phyloP scores from a whole-genome alignment of 2,113 vertebrate species.

The Parotia lawesii region DNA sequence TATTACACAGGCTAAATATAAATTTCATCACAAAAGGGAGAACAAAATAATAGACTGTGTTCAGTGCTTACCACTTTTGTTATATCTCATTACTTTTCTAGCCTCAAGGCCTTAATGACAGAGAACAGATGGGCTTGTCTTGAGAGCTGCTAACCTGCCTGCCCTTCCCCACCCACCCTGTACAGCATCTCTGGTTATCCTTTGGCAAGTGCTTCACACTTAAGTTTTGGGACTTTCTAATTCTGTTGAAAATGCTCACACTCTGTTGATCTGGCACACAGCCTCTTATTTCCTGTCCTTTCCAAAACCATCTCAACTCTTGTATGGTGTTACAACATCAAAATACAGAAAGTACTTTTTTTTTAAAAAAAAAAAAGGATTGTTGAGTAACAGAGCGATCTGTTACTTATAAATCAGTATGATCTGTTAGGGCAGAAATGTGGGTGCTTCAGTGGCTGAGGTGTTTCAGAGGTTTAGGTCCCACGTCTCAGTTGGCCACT shows the following conservation, averaged over 20 bases:
- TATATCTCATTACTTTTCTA: not conserved
- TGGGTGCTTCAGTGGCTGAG: not conserved
- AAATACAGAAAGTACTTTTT: not conserved
- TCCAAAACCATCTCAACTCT: not conserved
- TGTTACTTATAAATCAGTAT: not conserved
- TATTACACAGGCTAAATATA: not conserved
- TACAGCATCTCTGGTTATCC: not conserved
- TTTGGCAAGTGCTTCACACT: not conserved
- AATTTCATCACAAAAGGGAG: not conserved
- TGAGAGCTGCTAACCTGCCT: not conserved
- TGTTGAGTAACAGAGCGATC: not conserved
- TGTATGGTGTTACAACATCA: accelerated
- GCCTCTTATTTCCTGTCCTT: not conserved
- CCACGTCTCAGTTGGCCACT: not conserved
- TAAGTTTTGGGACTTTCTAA: not conserved
- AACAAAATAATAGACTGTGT: not conserved
- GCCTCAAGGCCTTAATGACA: not conserved
- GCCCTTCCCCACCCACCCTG: not conserved
- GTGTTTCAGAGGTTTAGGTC: not conserved
- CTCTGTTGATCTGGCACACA: not conserved
- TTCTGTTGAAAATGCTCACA: not conserved
- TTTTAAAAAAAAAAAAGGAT: not conserved
- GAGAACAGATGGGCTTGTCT: not conserved
- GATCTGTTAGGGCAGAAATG: not conserved
- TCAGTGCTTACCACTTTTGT: not conserved